Base-by-base conservation (phyloP, 2,797 vertebrate genomes). In the Sylvilagus floridanus region DNA sequence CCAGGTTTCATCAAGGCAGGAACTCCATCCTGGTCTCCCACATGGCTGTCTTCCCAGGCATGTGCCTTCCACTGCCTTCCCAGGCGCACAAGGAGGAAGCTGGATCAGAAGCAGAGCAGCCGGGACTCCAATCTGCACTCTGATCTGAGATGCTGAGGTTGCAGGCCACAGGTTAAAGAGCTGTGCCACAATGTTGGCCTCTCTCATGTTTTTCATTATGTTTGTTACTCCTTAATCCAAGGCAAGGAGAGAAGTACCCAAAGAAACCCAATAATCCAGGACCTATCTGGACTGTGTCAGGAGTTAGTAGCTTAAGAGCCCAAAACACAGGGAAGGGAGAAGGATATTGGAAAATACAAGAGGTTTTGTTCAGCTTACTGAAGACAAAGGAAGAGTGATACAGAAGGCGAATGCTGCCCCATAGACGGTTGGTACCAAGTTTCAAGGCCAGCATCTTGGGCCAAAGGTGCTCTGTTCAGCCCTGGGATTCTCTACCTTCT, bases 401-500 rank as follows among this genome's bases (percentile, higher is more conserved):
- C 24, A 88, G 28, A 95, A 87, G 42, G 71, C 9, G 76, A 90
- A 42, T 7, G 14, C 6, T 62, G 11, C 42, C 71, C 83, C n/a
- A 69, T 77, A 47, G 11, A 2, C 62, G 24, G n/a, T 47, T 73
- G 60, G 50, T 52, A 50, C 14, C 65, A 91, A 50, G 12, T 57
- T 79, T 78, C 60, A 83, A 24, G 1, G 24, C 57, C 72, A 88
- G 52, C 30, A 12, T 77, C 54, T 28, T 47, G 17, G n/a, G 21
- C 42, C 24, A 66, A 60, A 21, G 2, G 32, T 37, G 2, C 7
- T 6, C 19, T 0, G 3, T 30, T 3, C 0, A 63, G 26, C 10
- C 28, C 35, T 71, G 8, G 0, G 1, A 22, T 95, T 72, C 42
- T 30, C 84, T 10, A 47, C 3, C 21, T 73, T 85, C 37, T 7